Base-by-base conservation (phyloP, 2,113 vertebrate species). In the Barnardius zonarius region DNA sequence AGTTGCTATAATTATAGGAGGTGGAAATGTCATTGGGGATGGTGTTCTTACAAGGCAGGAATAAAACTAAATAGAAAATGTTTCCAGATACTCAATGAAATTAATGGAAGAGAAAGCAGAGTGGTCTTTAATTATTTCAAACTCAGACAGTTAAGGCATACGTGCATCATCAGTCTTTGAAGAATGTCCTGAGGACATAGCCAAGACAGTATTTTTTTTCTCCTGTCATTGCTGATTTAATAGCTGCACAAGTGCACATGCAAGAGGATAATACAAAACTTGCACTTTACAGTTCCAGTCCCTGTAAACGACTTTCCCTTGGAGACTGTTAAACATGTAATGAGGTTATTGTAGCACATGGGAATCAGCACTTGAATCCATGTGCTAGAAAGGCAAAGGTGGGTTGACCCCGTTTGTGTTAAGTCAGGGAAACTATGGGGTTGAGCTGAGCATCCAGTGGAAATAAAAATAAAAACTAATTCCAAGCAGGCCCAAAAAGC, bases 401-500 rank as follows among this genome's bases (percentile, higher is more conserved):
- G 82, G 43, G 55, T 57, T 94, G 84, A 97, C 90, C 91, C 33
- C 0, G 3, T 80, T 72, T 89, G 46, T 69, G 61, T 90, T 86
- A 90, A 95, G 77, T 85, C 70, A 77, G 74, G 81, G 64, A 83
- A 90, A 81, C 73, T 64, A 39, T 61, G 68, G 92, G 59, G 77
- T 76, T 95, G 74, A 94, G 52, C 70, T 3, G 33, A 93, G 80
- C 43, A 74, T 90, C 74, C 39, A 77, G 70, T 95, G 88, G 88
- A 96, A 96, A 96, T 92, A 92, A 97, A 97, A 97, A 90, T 93
- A 95, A 94, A 95, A 97, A 86, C 92, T 96, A 93, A 97, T 97
- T 97, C 95, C 95, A 94, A 96, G 84, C 90, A 93, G 96, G 86
- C 76, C 91, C 97, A 96, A 98, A 97, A 97, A 91, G 88, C 95